phyloP scores from a whole-genome alignment of 2,113 vertebrate species.

The Neolamprologus fasciatus region DNA sequence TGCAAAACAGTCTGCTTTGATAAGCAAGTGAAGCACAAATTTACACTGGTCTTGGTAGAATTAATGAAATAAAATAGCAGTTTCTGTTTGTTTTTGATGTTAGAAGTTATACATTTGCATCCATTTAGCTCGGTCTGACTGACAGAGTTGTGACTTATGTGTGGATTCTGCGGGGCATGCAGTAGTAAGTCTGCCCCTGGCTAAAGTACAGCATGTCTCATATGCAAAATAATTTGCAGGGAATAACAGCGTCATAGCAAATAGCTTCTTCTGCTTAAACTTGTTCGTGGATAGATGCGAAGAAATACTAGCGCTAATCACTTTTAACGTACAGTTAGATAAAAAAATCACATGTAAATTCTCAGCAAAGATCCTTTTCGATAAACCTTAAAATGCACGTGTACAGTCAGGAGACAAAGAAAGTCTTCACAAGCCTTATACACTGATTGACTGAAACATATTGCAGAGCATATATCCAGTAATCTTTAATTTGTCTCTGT shows the following conservation, averaged over 20 bases:
- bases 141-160: not conserved
- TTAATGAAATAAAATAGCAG: not conserved
- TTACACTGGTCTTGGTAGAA: not conserved
- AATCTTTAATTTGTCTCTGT: not conserved
- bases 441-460: not conserved
- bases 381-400: not conserved
- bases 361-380: not conserved
- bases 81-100: not conserved
- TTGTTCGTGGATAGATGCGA: not conserved
- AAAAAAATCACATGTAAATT: not conserved
- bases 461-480: not conserved
- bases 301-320: not conserved
- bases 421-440: not conserved
- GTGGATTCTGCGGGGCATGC: not conserved
- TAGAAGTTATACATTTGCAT: not conserved
- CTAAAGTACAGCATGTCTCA: not conserved
- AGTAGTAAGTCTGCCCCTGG: not conserved
- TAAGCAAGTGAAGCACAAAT: not conserved
- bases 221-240: not conserved
- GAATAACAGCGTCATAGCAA: not conserved
- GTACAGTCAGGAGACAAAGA: not conserved
- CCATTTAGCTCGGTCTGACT: not conserved
- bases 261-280: not conserved
- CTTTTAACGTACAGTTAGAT: not conserved
- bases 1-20: not conserved